A percentile compares a stretch with the other conserved stretches of the same genome.
Conservation (phyloP, 2,113 vertebrate species). For the Melanerpes formicivorus region DNA sequence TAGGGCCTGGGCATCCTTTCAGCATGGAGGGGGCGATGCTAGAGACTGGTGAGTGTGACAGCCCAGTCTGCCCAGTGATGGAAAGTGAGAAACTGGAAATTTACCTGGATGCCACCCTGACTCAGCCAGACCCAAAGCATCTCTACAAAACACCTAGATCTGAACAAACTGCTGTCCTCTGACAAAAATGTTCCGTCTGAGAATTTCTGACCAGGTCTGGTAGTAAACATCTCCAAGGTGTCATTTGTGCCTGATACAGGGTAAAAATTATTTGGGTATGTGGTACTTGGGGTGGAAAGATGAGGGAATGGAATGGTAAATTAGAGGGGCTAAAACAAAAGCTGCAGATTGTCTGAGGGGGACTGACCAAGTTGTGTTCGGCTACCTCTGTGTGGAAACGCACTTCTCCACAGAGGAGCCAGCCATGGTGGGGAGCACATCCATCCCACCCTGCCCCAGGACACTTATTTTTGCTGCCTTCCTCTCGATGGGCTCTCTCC, state of each 20-base stretch:
- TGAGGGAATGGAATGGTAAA: slow-evolving; percentile 44
- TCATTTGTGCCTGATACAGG: slow-evolving; percentile 11
- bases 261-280: neutral
- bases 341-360: neutral
- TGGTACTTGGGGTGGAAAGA: neutral
- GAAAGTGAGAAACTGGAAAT: slow-evolving; percentile 26
- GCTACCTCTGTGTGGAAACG: neutral
- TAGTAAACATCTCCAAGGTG: slow-evolving; percentile 36
- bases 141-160: slow-evolving; percentile 27
- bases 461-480: neutral
- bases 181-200: slow-evolving; percentile 63
- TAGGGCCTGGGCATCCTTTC: neutral
- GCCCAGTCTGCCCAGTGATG: neutral
- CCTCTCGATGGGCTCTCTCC: neutral
- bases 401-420: neutral
- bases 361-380: fast-evolving
- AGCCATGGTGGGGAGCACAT: fast-evolving
- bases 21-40: neutral
- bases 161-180: neutral
- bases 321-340: neutral
- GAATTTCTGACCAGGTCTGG: slow-evolving; percentile 32
- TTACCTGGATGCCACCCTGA: slow-evolving; percentile 44
- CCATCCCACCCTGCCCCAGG: neutral
- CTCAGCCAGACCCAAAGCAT: neutral
- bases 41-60: neutral